These are phyloP conservation scores for Polyommatus iphigenia DNA, from an alignment of 2,888 invertebrate genomes.

Conservation along the genomic window DNA sequence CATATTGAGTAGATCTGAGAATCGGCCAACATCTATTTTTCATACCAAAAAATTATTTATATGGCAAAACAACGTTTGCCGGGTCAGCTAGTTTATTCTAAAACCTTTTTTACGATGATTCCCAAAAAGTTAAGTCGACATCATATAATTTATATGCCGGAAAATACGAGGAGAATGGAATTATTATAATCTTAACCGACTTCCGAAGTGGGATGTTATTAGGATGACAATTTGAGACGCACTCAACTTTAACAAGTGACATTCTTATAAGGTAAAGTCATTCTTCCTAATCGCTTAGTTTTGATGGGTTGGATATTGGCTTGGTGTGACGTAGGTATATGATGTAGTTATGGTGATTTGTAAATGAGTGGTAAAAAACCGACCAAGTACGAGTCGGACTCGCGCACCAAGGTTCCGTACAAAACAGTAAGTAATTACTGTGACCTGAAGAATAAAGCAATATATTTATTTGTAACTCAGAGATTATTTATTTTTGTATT, in stretches of 20 bases:
- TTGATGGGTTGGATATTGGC: background rate
- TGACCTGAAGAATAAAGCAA: background rate
- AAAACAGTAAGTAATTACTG: background rate
- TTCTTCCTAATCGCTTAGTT: background rate
- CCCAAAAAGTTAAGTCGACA: background rate
- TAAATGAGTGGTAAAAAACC: background rate
- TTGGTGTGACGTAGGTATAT: background rate
- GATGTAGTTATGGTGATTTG: background rate
- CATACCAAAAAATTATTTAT: too few relatives aligned
- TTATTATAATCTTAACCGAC: background rate
- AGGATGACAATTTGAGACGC: background rate
- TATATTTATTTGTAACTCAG: too few relatives aligned
- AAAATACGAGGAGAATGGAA: background rate
- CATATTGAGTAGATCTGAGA: too few relatives aligned
- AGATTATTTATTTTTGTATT: too few relatives aligned
- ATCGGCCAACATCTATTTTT: too few relatives aligned
- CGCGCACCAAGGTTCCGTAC: background rate
- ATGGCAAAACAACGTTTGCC: too few relatives aligned
- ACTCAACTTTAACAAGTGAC: background rate
- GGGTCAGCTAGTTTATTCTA: too few relatives aligned
- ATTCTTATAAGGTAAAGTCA: conserved; percentile 10
- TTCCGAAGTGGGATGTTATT: background rate
- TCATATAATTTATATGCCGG: conserved; percentile 9
- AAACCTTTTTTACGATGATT: too few relatives aligned
- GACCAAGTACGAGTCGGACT: background rate